A percentile compares a stretch with the other conserved stretches of the same genome.
phyloP scores from a whole-genome alignment of 2,797 vertebrate genomes.

The Morus bassanus region DNA sequence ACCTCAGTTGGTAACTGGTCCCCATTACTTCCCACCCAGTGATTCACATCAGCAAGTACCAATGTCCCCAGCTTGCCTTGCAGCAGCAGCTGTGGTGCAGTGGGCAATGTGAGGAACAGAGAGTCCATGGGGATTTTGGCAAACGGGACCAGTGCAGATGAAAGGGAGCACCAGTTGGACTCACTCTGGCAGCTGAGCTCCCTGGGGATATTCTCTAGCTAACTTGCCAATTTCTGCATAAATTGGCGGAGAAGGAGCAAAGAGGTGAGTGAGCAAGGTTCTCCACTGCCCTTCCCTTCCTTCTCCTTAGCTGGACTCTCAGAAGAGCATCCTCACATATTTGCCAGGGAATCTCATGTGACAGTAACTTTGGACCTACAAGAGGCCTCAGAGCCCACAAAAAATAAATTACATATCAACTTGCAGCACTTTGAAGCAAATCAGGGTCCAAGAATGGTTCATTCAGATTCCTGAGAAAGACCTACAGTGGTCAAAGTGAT shows the following conservation, averaged over 20 bases:
- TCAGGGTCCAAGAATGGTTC: neutral
- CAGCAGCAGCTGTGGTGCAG: neutral
- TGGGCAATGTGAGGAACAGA: accelerated
- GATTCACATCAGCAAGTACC: neutral
- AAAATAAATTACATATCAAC: neutral
- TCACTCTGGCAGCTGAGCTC: neutral
- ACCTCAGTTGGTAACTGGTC: neutral
- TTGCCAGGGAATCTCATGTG: neutral
- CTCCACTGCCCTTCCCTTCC: neutral
- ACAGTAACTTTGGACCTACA: neutral
- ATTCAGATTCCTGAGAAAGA: neutral
- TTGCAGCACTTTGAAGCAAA: neutral
- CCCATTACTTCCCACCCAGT: neutral
- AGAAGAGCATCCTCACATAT: neutral
- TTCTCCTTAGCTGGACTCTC: neutral
- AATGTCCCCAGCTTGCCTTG: neutral
- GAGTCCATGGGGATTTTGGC: neutral
- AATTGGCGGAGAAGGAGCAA: neutral
- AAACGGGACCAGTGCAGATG: neutral
- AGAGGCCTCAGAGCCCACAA: neutral
- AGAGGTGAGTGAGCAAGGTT: neutral
- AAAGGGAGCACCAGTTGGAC: neutral
- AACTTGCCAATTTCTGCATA: neutral
- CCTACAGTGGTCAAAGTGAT: neutral
- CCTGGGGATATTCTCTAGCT: too few species aligned